phyloP scores from a whole-genome alignment of 2,888 invertebrate genomes.

The Halictus quadricinctus region DNA sequence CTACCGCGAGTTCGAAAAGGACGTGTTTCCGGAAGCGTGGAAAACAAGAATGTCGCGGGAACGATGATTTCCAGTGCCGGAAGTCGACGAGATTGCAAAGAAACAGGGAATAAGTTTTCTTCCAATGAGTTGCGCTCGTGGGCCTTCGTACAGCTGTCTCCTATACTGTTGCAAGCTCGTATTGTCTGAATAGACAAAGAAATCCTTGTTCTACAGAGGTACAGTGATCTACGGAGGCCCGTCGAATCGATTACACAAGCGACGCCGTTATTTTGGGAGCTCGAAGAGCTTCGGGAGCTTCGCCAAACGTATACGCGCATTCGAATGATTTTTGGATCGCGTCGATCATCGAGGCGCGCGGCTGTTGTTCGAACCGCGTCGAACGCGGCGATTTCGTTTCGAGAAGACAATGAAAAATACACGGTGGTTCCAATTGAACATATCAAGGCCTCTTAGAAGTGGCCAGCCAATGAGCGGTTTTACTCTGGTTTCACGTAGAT shows the following conservation, averaged over 20 bases:
- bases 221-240: conserved; percentile 44
- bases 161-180: conserved; percentile 9
- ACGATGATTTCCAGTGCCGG: conserved; percentile 12
- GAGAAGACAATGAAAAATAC: conserved; percentile 11
- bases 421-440: conserved; percentile 77
- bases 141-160: conserved; percentile 53
- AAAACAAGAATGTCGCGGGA: background rate
- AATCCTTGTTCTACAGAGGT: background rate
- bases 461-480: conserved; percentile 73
- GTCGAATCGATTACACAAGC: conserved; percentile 25
- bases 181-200: background rate
- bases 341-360: background rate
- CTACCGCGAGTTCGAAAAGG: conserved; percentile 36
- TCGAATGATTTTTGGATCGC: conserved; percentile 24
- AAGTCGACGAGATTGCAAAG: background rate
- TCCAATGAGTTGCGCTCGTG: conserved; percentile 56
- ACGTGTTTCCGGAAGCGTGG: background rate
- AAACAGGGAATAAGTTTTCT: conserved; percentile 52
- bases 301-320: background rate
- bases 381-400: background rate
- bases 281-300: conserved; percentile 25
- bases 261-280: conserved; percentile 26
- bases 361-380: background rate
- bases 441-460: conserved; percentile 74
- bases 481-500: conserved; percentile 71